Conservation (phyloP, 2,888 invertebrate species). For the Himalopsyche kuldschensis region DNA sequence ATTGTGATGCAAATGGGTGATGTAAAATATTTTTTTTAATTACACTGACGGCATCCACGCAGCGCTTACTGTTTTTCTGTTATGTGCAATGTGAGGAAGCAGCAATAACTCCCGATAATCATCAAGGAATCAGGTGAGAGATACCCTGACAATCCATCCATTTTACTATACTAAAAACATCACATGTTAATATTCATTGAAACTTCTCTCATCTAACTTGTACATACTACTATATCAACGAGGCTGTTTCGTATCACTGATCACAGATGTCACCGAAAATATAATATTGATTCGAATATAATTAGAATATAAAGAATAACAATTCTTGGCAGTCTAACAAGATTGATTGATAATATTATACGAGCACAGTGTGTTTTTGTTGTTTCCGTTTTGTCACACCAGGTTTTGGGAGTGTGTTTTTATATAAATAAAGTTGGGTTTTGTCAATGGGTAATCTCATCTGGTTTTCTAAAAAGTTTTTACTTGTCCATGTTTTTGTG, state of each 20-base stretch:
- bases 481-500: not conserved
- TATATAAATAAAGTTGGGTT: not conserved
- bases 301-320: not conserved
- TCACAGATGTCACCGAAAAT: not conserved
- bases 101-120: not conserved
- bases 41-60: not conserved
- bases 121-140: conserved; percentile 35
- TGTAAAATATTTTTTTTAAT: conserved; percentile 27
- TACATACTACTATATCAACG: conserved; percentile 5
- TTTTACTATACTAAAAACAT: conserved; percentile 28
- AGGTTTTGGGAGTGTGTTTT: not conserved
- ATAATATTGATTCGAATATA: not conserved
- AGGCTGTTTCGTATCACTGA: not conserved
- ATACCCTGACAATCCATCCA: conserved; percentile 28
- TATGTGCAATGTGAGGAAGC: not conserved
- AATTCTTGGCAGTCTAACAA: not conserved
- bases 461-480: conserved; percentile 18
- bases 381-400: not conserved
- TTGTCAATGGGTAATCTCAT: conserved; percentile 28
- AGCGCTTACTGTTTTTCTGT: not conserved
- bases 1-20: conserved; percentile 25
- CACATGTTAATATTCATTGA: conserved; percentile 19
- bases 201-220: conserved; percentile 9
- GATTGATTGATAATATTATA: not conserved
- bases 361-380: not conserved